Base-by-base conservation (phyloP, 2,888 invertebrate genomes). In the Alviniconcha strummeri region DNA sequence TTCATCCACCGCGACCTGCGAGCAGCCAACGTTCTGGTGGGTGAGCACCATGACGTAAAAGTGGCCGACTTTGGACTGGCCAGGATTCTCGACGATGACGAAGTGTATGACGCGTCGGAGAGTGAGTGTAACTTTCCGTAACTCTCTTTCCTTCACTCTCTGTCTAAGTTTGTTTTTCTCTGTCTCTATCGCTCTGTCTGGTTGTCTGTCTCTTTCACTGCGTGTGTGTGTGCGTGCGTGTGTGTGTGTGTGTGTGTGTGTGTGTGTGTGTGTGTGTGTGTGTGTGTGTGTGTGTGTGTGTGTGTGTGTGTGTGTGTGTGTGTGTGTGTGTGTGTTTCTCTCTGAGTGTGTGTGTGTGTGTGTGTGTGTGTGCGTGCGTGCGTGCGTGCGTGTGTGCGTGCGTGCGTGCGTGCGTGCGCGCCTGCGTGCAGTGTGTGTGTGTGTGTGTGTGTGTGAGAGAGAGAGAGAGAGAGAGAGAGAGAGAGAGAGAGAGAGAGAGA, bases 21-120 rank as follows among this genome's bases (percentile, higher is more conserved):
- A 84, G 93, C 94, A 19, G 94, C 94, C 76, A 94, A 94, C 83
- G 93, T 94, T 81, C 88, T 94, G 57, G 93, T 94, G 0, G 93
- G 92, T 76, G 91, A 91, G 77, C 90, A 92, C 85, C 90, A 91
- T 83, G 89, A 90, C 69, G 93, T 93, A 15, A 94, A 94, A 86
- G 93, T 94, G 5, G 93, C 94, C 13, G 93, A 94, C 85, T 93
- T 94, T 88, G 94, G 93, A 19, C 89, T 94, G 79, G 93, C 94
- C n/a, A 86, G 93, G 83, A 84, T 90, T 36, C 87, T 92, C n/a
- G 88, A 90, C 64, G 91, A 92, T 60, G 93, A 92, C 77, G 92
- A 92, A 79, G 89, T 93, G 7, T 93, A 93, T 85, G 90, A 90
- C 74, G 92, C 92, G 36, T 88, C 88, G 76, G 92, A 92, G 88